Conservation (phyloP, 2,888 invertebrate species). For the Cheilosia vernalis region DNA sequence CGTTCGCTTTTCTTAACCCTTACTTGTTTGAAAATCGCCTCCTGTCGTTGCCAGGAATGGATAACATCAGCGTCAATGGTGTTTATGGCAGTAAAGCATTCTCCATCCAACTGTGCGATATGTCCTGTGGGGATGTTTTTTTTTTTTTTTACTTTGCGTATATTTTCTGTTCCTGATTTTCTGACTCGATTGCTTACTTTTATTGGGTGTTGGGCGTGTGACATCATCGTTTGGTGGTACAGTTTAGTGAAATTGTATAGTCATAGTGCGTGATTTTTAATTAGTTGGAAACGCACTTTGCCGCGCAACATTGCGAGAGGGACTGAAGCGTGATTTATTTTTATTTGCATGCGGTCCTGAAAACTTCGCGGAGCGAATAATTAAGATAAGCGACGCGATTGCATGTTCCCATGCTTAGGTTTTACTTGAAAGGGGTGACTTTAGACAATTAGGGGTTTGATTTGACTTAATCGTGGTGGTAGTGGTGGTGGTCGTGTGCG, state of each 20-base stretch:
- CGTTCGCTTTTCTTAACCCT: slow-evolving; percentile 53
- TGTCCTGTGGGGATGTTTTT: slow-evolving; percentile 64
- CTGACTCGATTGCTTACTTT: slow-evolving; percentile 19
- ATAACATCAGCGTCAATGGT: slow-evolving; percentile 71
- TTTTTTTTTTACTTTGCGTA: background rate
- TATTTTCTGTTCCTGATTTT: background rate
- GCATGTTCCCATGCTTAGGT: slow-evolving; percentile 18
- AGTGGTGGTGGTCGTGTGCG: slow-evolving; percentile 57
- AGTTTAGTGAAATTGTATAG: slow-evolving; percentile 37
- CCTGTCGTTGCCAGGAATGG: slow-evolving; percentile 68
- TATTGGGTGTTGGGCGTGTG: slow-evolving; percentile 62
- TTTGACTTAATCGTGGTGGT: slow-evolving; percentile 47
- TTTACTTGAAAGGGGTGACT: slow-evolving; percentile 56
- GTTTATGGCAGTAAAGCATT: slow-evolving; percentile 70
- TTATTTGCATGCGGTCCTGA: slow-evolving; percentile 69
- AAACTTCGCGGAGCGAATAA: slow-evolving; percentile 62
- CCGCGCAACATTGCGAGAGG: slow-evolving; percentile 49
- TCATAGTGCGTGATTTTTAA: slow-evolving; percentile 73
- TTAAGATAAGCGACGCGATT: slow-evolving; percentile 70
- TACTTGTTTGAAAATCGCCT: slow-evolving; percentile 50
- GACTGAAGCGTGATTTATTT: slow-evolving; percentile 72
- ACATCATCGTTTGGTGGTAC: slow-evolving; percentile 61
- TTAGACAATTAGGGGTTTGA: slow-evolving; percentile 63
- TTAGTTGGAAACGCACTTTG: slow-evolving; percentile 72
- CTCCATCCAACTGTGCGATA: slow-evolving; percentile 50